These are phyloP conservation scores for Pasiphila rectangulata DNA, from an alignment of 2,888 invertebrate species.

Conservation along the genomic window DNA sequence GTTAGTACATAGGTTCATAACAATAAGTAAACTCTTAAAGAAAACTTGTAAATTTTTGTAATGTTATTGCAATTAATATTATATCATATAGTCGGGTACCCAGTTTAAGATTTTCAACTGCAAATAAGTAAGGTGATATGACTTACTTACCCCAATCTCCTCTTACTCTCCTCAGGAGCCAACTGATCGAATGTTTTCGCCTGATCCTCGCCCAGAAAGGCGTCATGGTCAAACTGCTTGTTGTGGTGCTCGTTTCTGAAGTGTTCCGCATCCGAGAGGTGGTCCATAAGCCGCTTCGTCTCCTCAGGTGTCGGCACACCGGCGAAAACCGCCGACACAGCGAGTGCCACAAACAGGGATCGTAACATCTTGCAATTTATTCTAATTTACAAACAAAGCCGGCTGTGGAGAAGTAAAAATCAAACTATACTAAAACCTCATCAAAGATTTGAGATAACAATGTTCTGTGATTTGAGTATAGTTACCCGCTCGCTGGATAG, in stretches of 20 bases:
- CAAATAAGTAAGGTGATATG: too few species aligned
- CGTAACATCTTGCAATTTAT: constrained; percentile 56
- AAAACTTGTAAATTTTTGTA: too few species aligned
- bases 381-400: constrained; percentile 28
- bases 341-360: constrained; percentile 58
- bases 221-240: constrained; percentile 97
- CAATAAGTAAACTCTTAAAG: too few species aligned
- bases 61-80: too few species aligned
- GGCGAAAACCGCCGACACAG: constrained; percentile 64
- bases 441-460: not conserved
- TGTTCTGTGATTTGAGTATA: constrained; percentile 12
- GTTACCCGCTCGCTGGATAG: constrained; percentile 37
- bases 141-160: constrained; percentile 86
- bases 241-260: constrained; percentile 91
- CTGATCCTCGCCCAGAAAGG: constrained; percentile 96
- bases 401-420: not conserved
- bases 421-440: not conserved
- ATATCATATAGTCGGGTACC: too few species aligned
- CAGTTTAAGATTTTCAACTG: too few species aligned
- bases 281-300: constrained; percentile 83
- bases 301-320: constrained; percentile 88
- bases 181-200: constrained; percentile 97
- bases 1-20: too few species aligned
- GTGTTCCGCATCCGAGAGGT: constrained; percentile 90
- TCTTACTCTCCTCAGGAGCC: constrained; percentile 96